phyloP scores from a whole-genome alignment of 2,113 vertebrate species.

The Mustelus asterias region DNA sequence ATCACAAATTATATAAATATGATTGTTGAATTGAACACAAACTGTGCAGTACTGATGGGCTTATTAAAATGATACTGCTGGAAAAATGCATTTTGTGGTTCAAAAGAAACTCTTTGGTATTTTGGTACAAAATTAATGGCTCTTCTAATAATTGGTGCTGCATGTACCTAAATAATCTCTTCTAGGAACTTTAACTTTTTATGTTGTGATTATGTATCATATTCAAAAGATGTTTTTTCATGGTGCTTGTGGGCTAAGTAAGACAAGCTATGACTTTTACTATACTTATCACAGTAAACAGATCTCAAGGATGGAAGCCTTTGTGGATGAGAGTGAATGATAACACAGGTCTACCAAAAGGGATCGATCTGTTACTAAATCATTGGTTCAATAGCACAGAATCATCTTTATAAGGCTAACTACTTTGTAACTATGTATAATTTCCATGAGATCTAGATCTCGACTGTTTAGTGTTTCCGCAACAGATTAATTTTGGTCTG shows the following conservation, averaged over 20 bases:
- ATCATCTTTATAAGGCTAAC: not conserved
- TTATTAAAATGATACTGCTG: not conserved
- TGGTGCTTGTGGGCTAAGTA: not conserved
- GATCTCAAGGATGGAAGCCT: not conserved
- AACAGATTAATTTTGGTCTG: not conserved
- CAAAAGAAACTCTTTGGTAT: not conserved
- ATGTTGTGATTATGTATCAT: not conserved
- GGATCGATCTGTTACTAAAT: not conserved
- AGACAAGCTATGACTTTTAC: not conserved
- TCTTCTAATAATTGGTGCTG: not conserved
- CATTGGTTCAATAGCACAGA: not conserved
- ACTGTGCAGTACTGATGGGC: not conserved
- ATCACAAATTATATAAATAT: not conserved
- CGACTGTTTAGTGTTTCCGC: not conserved
- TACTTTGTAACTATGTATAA: not conserved
- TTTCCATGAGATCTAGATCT: not conserved
- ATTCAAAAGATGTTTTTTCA: not conserved
- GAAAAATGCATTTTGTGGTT: not conserved
- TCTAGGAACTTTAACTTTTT: not conserved
- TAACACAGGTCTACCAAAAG: not conserved
- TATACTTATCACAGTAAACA: not conserved
- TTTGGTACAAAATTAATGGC: not conserved
- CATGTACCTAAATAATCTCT: not conserved
- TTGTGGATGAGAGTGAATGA: not conserved
- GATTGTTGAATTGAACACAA: not conserved